Conservation (phyloP, 2,113 vertebrate species). For the Anser brachyrhynchus region DNA sequence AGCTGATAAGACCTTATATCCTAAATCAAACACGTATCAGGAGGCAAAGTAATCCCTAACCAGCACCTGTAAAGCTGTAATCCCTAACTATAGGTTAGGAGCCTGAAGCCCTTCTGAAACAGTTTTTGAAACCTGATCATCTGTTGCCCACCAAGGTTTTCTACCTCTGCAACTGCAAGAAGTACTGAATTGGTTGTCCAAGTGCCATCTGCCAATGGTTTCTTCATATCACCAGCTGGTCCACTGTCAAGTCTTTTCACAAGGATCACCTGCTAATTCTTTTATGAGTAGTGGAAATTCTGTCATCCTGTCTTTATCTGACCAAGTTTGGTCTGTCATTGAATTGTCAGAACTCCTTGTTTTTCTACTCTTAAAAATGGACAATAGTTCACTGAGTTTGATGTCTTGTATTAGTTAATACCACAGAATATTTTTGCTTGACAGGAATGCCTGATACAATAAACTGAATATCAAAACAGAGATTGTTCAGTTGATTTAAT, state of each 20-base stretch:
- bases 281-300: not conserved
- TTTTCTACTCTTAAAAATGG: not conserved
- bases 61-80: not conserved
- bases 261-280: not conserved
- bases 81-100: not conserved
- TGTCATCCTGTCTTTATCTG: not conserved
- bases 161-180: not conserved
- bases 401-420: not conserved
- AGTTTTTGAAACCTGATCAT: not conserved
- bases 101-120: not conserved
- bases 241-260: not conserved
- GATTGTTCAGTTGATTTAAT: not conserved
- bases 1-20: not conserved
- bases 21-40: not conserved
- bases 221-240: not conserved
- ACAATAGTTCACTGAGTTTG: not conserved
- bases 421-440: not conserved
- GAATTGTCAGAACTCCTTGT: not conserved
- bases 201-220: not conserved
- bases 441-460: not conserved
- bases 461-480: not conserved
- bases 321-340: not conserved
- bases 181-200: not conserved
- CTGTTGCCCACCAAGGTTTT: not conserved
- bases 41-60: not conserved